phyloP scores from a whole-genome alignment of 2,113 vertebrate species.

The Rattus norvegicus region GRCr8 NC_086032.1:6727501-6728000 shows the following conservation, averaged over 20 bases:
- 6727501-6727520: not conserved
- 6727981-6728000: not conserved
- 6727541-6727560: not conserved
- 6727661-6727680: not conserved
- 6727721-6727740: not conserved
- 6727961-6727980: not conserved
- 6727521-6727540: not conserved
- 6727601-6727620: not conserved
- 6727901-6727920: not conserved
- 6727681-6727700: not conserved
- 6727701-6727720: not conserved
- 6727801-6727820: not conserved
- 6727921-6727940: not conserved
- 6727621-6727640: not conserved
- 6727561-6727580: not conserved
- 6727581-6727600: not conserved
- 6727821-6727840: constrained; percentile 9
- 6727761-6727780: not conserved
- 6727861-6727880: not conserved
- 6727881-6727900: not conserved
- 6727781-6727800: not conserved
- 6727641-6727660: not conserved
- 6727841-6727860: not conserved
- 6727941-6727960: not conserved
- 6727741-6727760: not conserved